phyloP scores from a whole-genome alignment of 2,797 vertebrate species.

The Moxostoma hubbsi region DNA sequence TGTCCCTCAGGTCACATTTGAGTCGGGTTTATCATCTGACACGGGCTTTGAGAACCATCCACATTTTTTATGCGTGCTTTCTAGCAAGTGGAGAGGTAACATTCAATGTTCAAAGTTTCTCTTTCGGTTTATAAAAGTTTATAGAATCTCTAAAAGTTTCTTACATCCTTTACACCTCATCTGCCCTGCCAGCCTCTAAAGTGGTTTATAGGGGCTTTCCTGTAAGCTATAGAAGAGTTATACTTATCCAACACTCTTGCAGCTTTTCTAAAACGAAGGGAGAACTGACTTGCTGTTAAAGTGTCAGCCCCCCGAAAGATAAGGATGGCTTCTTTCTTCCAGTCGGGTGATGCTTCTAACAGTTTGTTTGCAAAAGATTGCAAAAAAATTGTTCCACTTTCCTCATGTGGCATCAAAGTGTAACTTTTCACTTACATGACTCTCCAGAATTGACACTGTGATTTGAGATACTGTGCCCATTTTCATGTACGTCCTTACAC shows the following conservation, averaged over 20 bases:
- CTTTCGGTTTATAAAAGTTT: slow-evolving; percentile 23
- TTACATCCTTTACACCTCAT: slow-evolving; percentile 10
- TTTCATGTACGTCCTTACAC: no score
- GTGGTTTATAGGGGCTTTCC: slow-evolving; percentile 26
- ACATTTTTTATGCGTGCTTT: slow-evolving; percentile 1
- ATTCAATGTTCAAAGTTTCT: background rate
- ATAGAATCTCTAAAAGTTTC: slow-evolving; percentile 18
- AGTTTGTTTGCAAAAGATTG: background rate
- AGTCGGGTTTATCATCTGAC: background rate
- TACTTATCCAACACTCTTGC: slow-evolving; percentile 37
- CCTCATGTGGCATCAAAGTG: no score
- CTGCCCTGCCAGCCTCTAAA: slow-evolving; percentile 25
- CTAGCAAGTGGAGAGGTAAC: slow-evolving; percentile 3
- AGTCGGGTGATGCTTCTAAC: background rate
- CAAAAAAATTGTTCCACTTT: no score
- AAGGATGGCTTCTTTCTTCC: slow-evolving; percentile 28
- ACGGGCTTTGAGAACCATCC: background rate
- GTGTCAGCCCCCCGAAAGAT: slow-evolving; percentile 34
- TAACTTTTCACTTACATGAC: no score
- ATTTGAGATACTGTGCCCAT: no score
- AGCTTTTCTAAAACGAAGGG: slow-evolving; percentile 11
- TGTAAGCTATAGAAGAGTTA: slow-evolving; percentile 24
- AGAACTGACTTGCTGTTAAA: slow-evolving; percentile 30
- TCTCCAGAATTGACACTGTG: no score
- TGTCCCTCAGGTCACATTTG: background rate